Evolutionary conservation across 2,888 invertebrate species (phyloP).

Genomic region (Nephrotoma appendiculata): DNA sequence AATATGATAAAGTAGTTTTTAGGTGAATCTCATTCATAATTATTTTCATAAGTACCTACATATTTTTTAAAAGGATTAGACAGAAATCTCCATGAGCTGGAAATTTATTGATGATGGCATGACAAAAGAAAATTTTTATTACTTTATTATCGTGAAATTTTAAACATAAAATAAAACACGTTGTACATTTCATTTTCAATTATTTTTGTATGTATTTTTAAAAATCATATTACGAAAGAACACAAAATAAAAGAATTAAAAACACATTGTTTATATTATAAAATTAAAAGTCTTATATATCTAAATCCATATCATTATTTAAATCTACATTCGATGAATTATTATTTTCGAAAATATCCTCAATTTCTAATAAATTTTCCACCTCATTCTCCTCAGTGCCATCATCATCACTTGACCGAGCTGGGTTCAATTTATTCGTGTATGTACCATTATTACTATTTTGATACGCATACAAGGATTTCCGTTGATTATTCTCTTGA

Average conservation of each 20-base stretch:
- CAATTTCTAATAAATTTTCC: slow-evolving; percentile 16
- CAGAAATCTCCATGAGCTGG: background rate
- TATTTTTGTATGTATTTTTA: background rate
- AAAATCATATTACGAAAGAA: background rate
- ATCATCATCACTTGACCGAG: background rate
- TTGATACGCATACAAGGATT: background rate
- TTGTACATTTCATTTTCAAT: background rate
- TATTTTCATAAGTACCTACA: background rate
- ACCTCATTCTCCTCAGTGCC: background rate
- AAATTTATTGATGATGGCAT: background rate
- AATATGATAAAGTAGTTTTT: background rate
- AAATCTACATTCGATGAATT: slow-evolving; percentile 31
- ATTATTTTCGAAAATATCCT: slow-evolving; percentile 25
- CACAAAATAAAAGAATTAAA: background rate
- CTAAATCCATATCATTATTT: slow-evolving; percentile 31
- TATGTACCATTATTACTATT: background rate
- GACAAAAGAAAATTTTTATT: background rate
- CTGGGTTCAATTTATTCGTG: background rate
- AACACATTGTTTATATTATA: background rate
- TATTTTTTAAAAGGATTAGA: background rate
- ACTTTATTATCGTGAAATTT: background rate
- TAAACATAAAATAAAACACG: background rate
- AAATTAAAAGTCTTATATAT: slow-evolving; percentile 18
- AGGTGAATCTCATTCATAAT: too few relatives aligned
- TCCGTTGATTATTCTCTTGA: slow-evolving; percentile 12